Base-by-base conservation (phyloP, 2,113 vertebrate genomes). In the Mastomys coucha region DNA sequence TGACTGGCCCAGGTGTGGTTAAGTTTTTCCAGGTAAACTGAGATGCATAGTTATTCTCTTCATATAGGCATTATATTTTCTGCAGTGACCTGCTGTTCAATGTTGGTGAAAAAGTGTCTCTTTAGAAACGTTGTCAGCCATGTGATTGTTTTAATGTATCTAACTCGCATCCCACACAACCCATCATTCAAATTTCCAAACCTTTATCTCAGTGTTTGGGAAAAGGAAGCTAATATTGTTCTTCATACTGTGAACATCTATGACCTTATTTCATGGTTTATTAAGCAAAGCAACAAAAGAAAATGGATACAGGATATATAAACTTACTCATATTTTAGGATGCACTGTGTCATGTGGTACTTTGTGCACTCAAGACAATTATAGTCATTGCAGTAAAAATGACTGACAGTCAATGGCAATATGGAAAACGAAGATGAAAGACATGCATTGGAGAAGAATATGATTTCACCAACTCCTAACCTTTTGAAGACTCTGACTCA, bases 401-500 rank as follows among this genome's bases (percentile, higher is more conserved):
- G 77, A 39, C 42, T 53, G 36, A 67, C 20, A 92, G 49, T 72
- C 49, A 72, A 5, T 84, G 73, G 36, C 63, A 72, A 87, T 90
- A 65, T 65, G 81, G 53, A 70, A 88, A 96, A 65, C 77, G 49
- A 96, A 63, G 91, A 78, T 8, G 26, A 91, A 96, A 45, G 28
- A 70, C 76, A 36, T 6, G 4, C 53, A 92, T 89, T 56, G 77
- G 81, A 63, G 73, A 5, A 89, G 88, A 12, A 63, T 53, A 92
- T 45, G 12, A 36, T 80, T 97, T 93, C 70, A 93, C 87, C 67
- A n/a, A 72, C 87, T 72, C 58, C 70, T 94, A 42, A 51, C 70
- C 45, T 93, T 96, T 81, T 49, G 73, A 11, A 91, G 39, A 93
- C 1, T 45, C 49, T 91, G 91, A 92, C 53, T 97, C 93, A 95